phyloP scores from a whole-genome alignment of 2,113 vertebrate species.

The Rhinichthys klamathensis region DNA sequence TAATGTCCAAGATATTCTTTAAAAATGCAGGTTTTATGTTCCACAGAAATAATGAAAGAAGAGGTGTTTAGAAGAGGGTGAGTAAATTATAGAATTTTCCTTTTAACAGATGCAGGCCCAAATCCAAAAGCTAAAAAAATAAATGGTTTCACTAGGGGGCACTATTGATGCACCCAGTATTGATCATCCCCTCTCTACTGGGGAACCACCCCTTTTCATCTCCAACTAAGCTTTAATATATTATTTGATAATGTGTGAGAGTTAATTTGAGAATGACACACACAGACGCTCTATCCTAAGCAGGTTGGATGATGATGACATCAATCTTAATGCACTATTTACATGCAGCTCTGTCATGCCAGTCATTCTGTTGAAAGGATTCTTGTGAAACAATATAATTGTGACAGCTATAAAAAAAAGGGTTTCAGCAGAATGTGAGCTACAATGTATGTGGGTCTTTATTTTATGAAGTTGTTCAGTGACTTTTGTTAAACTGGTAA shows the following conservation, averaged over 20 bases:
- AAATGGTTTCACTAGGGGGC: conserved; percentile 52
- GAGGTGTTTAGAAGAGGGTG: neutral
- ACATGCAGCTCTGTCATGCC: conserved; percentile 31
- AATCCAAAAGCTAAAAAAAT: neutral
- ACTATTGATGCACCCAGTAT: conserved; percentile 50
- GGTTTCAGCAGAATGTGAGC: neutral
- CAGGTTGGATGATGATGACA: conserved; percentile 14
- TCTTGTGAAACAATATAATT: conserved; percentile 15
- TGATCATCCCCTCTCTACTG: conserved; percentile 31
- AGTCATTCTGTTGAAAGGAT: conserved; percentile 15
- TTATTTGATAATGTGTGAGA: conserved; percentile 44
- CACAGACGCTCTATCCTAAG: neutral
- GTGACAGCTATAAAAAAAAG: neutral
- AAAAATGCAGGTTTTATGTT: neutral
- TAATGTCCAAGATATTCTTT: neutral
- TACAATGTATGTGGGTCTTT: neutral
- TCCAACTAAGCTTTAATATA: conserved; percentile 48
- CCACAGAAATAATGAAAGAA: neutral
- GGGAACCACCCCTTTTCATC: conserved; percentile 43
- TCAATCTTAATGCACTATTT: conserved; percentile 29
- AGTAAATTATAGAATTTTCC: neutral
- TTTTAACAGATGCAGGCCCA: neutral
- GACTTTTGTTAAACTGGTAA: neutral
- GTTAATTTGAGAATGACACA: conserved; percentile 46
- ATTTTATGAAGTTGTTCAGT: conserved; percentile 16